These are phyloP conservation scores for Meganola albula DNA, from an alignment of 2,888 invertebrate genomes.

Conservation along the genomic window DNA sequence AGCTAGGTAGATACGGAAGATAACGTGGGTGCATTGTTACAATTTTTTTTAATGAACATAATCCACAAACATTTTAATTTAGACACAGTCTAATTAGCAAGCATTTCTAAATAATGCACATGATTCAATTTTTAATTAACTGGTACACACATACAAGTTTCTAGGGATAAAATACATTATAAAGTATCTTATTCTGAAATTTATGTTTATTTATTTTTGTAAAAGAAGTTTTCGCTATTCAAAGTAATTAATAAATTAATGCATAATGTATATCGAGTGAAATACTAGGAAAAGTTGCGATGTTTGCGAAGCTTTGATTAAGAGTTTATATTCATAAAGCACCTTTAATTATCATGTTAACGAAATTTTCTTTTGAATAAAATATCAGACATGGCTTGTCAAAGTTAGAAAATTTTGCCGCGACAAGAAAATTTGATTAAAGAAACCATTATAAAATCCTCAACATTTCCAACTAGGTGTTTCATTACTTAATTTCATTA, in stretches of 20 bases:
- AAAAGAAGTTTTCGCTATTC: no score
- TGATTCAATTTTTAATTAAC: no score
- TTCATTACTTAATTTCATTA: conserved; percentile 33
- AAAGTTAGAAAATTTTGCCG: conserved; percentile 64
- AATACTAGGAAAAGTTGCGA: conserved; percentile 65
- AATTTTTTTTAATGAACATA: no score
- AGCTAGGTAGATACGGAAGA: no score
- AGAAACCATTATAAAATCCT: conserved; percentile 27
- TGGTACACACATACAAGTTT: no score
- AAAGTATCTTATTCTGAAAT: no score
- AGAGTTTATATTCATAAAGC: conserved; percentile 74
- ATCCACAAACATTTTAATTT: neutral
- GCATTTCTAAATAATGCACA: no score
- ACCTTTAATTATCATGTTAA: conserved; percentile 76
- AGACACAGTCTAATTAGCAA: no score
- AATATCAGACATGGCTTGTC: conserved; percentile 66
- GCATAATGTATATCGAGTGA: conserved; percentile 65
- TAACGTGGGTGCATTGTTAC: no score
- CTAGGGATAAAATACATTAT: no score
- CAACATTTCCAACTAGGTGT: conserved; percentile 11
- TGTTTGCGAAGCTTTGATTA: conserved; percentile 68
- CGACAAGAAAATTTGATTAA: conserved; percentile 36
- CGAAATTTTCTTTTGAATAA: conserved; percentile 74
- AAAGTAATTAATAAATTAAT: conserved; percentile 58
- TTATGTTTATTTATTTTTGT: conserved; percentile 22